These are phyloP conservation scores for Tokudaia tokunoshimensis DNA, from an alignment of 2,797 vertebrate genomes.

Conservation along the genomic window DNA sequence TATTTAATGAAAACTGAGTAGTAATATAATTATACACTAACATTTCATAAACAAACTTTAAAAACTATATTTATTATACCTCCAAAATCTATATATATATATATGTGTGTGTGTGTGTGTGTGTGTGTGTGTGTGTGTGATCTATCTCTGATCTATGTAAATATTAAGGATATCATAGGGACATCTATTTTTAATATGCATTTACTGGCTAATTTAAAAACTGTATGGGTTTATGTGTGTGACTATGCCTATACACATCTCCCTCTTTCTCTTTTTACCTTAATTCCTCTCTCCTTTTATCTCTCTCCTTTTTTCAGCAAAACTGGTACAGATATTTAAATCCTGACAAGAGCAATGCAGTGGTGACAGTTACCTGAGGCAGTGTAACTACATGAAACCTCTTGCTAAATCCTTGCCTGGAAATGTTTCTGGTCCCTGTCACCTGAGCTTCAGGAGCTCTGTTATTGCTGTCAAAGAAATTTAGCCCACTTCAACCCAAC, in stretches of 20 bases:
- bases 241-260: neutral
- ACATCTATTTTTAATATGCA: neutral
- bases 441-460: neutral
- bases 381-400: constrained; percentile 41
- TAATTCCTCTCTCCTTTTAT: neutral
- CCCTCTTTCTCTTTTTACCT: neutral
- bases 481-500: constrained; percentile 62
- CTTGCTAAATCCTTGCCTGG: constrained; percentile 40
- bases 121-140: too few relatives aligned
- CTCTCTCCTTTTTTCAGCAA: neutral
- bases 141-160: neutral
- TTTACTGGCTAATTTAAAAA: neutral
- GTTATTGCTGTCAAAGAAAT: constrained; percentile 69
- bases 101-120: too few relatives aligned
- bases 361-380: constrained; percentile 51
- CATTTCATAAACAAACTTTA: neutral
- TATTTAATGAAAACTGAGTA: neutral
- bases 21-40: neutral
- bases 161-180: neutral
- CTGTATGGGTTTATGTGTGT: neutral
- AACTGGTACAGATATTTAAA: neutral
- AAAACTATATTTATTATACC: neutral
- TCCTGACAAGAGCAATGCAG: neutral
- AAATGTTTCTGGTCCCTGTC: neutral
- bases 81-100: neutral